phyloP scores from a whole-genome alignment of 2,797 vertebrate species.

The Danio albolineatus region DNA sequence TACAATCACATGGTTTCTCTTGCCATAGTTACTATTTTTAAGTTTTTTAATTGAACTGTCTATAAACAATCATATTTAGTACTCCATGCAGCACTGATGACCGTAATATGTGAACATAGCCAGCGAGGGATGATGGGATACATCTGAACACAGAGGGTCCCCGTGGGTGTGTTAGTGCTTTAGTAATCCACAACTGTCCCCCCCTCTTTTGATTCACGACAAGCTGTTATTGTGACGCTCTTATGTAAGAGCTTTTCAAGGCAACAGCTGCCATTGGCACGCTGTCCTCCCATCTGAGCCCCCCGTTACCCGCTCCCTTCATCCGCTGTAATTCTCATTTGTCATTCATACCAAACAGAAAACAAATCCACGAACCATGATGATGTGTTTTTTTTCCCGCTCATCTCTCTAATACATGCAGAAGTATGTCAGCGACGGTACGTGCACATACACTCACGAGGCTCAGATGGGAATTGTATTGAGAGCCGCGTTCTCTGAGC shows the following conservation, averaged over 20 bases:
- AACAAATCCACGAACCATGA: conserved; percentile 47
- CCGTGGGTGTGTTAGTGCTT: conserved; percentile 20
- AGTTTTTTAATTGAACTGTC: neutral
- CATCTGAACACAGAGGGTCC: conserved; percentile 7
- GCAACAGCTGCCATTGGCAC: conserved; percentile 60
- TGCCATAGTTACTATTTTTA: too few species aligned
- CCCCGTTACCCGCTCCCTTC: conserved; percentile 39
- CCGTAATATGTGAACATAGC: neutral
- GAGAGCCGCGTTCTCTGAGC: conserved; percentile 20
- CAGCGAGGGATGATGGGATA: conserved; percentile 11
- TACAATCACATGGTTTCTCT: too few species aligned
- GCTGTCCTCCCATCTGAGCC: conserved; percentile 34
- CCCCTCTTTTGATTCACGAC: conserved; percentile 28
- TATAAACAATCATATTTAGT: neutral
- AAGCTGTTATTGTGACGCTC: conserved; percentile 42
- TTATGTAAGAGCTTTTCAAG: conserved; percentile 57
- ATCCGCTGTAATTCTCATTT: conserved; percentile 55
- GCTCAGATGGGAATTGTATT: conserved; percentile 30
- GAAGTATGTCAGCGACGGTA: conserved; percentile 48
- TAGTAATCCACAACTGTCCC: conserved; percentile 40
- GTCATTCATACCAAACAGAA: conserved; percentile 48
- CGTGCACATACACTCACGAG: conserved; percentile 8
- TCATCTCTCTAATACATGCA: conserved; percentile 36
- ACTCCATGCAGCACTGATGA: neutral
- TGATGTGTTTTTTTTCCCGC: conserved; percentile 14